Base-by-base conservation (phyloP, 1,140 invertebrate genomes). In the Calycopis cecrops region DNA sequence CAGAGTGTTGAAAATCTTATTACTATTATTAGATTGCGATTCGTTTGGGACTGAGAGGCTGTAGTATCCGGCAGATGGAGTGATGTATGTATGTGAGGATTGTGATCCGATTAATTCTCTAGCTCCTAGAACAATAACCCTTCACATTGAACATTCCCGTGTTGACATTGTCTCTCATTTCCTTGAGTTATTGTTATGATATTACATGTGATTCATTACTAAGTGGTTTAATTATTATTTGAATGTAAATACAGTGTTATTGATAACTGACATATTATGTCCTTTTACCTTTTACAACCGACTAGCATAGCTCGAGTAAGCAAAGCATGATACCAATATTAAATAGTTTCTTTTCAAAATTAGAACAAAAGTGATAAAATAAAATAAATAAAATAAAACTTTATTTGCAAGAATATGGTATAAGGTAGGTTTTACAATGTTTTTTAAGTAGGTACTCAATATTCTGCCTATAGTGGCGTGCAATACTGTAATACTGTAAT, bases 91-190 rank as follows among this genome's bases (percentile, higher is more conserved):
- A n/a, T n/a, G 53, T 3, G 21, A 28, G 21, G 21, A 16, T 44
- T 54, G 54, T 73, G 69, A 76, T 73, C 73, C 70, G 66, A 73
- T 76, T 76, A 76, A 76, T 76, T 71, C 67, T n/a, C 60, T 54
- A 63, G 3, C 60, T 60, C 60, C 64, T 64, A 64, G 64, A 56
- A 73, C 73, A 76, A 71, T 71, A 70, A 63, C 59, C 67, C 65
- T 66, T 68, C 67, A n/a, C n/a, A n/a, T n/a, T 70, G 71, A 59
- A 71, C 65, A 74, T 68, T 74, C 67, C 52, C 64, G 59, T 62
- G 65, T 69, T 62, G 59, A 42, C 44, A 56, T 55, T 57, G 53
- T 60, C 53, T 52, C 53, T 17, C 40, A 21, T 56, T 60, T 55
- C 49, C 49, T 54, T 54, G 48, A 56, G 35, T 56, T 56, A 48